phyloP scores from a whole-genome alignment of 2,888 invertebrate genomes.

The Heliconius cydno region DNA sequence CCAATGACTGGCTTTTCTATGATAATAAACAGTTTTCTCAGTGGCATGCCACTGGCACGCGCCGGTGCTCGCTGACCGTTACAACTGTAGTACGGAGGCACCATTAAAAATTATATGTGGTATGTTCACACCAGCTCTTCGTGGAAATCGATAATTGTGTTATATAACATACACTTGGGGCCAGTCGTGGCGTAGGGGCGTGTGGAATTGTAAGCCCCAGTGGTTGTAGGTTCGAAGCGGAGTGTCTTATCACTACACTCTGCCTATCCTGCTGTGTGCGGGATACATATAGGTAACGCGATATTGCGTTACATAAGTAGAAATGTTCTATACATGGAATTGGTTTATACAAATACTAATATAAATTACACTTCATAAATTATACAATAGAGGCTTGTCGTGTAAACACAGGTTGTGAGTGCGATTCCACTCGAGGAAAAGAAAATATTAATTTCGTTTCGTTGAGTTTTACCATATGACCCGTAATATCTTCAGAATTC shows the following conservation, averaged over 20 bases:
- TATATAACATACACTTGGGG: background rate
- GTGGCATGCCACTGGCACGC: constrained; percentile 35
- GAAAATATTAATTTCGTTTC: too few relatives aligned
- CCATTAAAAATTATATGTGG: constrained; percentile 39
- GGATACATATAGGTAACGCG: background rate
- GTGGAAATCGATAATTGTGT: constrained; percentile 28
- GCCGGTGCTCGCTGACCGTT: constrained; percentile 40
- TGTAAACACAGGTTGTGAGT: too few relatives aligned
- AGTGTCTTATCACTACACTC: too few relatives aligned
- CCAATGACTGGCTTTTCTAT: constrained; percentile 31
- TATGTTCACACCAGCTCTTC: constrained; percentile 30
- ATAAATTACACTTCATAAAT: background rate
- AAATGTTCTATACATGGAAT: background rate
- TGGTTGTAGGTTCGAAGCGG: too few relatives aligned
- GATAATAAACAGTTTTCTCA: constrained; percentile 38
- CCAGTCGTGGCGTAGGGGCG: background rate
- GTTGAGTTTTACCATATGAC: too few relatives aligned
- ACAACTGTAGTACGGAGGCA: constrained; percentile 41
- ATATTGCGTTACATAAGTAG: background rate
- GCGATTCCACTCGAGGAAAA: too few relatives aligned
- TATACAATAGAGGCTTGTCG: background rate
- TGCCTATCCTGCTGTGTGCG: too few relatives aligned
- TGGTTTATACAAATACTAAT: background rate
- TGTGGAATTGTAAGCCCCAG: too few relatives aligned
- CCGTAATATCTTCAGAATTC: too few relatives aligned